phyloP scores from a whole-genome alignment of 2,888 invertebrate genomes.

The Hanleya hanleyi region DNA sequence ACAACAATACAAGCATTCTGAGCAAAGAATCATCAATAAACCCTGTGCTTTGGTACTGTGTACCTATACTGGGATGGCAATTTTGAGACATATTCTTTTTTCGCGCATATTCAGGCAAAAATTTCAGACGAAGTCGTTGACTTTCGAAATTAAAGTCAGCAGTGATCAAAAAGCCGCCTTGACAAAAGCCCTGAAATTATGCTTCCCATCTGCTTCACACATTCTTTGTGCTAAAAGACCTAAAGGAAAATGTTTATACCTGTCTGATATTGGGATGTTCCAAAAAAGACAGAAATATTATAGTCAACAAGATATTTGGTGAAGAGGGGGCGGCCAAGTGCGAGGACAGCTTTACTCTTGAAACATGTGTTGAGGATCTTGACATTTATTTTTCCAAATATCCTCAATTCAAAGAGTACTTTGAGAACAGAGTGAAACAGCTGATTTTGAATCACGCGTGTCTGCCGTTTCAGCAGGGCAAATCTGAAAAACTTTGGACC shows the following conservation, averaged over 20 bases:
- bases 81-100: conserved; percentile 19
- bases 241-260: conserved; percentile 22
- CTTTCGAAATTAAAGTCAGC: conserved; percentile 7
- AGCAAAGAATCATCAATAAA: not conserved
- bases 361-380: not conserved
- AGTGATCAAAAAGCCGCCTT: conserved; percentile 26
- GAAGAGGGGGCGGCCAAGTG: not conserved
- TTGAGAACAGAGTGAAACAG: not conserved
- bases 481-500: conserved; percentile 25
- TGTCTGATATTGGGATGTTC: conserved; percentile 8
- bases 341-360: not conserved
- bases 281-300: conserved; percentile 10
- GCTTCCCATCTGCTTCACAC: conserved; percentile 6
- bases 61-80: conserved; percentile 25
- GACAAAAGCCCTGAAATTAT: conserved; percentile 17
- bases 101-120: conserved; percentile 18
- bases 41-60: too few relatives aligned
- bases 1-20: conserved; percentile 14
- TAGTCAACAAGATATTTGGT: not conserved
- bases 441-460: not conserved
- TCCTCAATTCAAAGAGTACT: not conserved
- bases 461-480: not conserved
- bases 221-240: conserved; percentile 24
- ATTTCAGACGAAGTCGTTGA: not conserved
- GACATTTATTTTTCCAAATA: not conserved